These are phyloP conservation scores for Cavia aperea DNA, from an alignment of 2,113 vertebrate species.

Conservation along the genomic window DNA sequence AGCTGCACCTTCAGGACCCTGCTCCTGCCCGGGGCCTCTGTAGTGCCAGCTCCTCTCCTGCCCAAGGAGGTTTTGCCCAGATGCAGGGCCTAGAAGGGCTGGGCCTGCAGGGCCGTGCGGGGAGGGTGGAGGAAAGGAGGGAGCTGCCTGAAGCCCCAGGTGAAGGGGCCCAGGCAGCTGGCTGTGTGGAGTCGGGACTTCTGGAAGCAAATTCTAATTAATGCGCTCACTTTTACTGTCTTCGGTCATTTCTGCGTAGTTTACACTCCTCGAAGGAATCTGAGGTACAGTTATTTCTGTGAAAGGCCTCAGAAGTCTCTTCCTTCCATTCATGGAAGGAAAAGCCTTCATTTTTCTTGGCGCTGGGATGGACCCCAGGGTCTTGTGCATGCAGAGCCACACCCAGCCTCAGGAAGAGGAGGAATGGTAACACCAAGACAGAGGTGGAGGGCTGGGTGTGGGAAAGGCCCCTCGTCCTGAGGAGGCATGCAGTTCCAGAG, in stretches of 20 bases:
- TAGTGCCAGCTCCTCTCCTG: neutral
- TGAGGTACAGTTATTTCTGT: neutral
- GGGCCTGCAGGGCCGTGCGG: neutral
- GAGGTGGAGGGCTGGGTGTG: neutral
- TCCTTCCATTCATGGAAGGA: neutral
- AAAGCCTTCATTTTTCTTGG: no score
- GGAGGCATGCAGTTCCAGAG: neutral
- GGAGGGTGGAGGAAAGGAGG: no score
- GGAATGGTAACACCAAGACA: fast-evolving
- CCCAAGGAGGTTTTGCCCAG: neutral
- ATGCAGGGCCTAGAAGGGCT: neutral
- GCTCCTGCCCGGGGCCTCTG: neutral
- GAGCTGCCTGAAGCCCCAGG: neutral
- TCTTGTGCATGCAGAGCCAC: neutral
- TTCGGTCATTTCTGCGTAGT: neutral
- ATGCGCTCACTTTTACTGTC: neutral
- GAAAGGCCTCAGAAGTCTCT: neutral
- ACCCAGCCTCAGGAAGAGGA: neutral
- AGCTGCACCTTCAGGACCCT: neutral
- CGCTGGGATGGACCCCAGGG: no score
- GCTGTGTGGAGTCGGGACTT: neutral
- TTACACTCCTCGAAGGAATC: neutral
- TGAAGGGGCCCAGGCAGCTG: neutral
- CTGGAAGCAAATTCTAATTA: neutral
- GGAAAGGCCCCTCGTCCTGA: neutral